Evolutionary conservation across 2,888 invertebrate genomes (phyloP), one percentile per base, ranked within the genome.

Genomic region (Habrosyne pyritoides): DNA sequence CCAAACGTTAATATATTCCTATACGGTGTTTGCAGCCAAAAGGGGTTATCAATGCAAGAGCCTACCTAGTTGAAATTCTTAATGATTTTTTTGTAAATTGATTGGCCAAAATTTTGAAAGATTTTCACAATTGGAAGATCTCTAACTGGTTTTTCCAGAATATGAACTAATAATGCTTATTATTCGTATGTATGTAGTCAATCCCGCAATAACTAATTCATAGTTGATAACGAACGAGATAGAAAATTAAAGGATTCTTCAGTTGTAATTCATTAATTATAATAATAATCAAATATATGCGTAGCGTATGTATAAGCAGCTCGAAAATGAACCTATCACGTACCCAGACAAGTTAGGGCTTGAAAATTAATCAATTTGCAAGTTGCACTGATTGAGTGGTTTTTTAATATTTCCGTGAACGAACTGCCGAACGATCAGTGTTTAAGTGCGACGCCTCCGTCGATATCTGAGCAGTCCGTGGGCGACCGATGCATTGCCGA

Each of bases 401-500:
- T 70, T 72, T 75, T 84, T 83, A 84, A 86, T 77, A 86, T 87
- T 91, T 91, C 91, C 91, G 89, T 71, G 84, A 85, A 81, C 73
- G 80, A 85, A 84, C 84, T 81, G 81, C 79, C 84, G 74, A 89
- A 88, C 84, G 79, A 83, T 83, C 81, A 82, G 74, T 81, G 81
- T 83, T 87, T 83, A 83, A 86, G 83, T 84, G 74, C 77, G 81
- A 86, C 84, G 87, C 86, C 86, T 87, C 74, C 84, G 68, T 83
- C 81, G 77, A 81, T 86, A 80, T 77, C 79, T 74, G 81, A 81
- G 79, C 78, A 77, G 75, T 75, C 79, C 83, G 90, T 89, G 84
- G 91, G 91, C 86, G 87, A 85, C 73, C 89, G 86, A 87, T 89
- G 89, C 89, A 90, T 87, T 89, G 83, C 79, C 85, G 66, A 76